A percentile compares a stretch with the other conserved stretches of the same genome.
Evolutionary conservation across 2,113 vertebrate genomes (phyloP).

Genomic region (Campylomormyrus numenius): DNA sequence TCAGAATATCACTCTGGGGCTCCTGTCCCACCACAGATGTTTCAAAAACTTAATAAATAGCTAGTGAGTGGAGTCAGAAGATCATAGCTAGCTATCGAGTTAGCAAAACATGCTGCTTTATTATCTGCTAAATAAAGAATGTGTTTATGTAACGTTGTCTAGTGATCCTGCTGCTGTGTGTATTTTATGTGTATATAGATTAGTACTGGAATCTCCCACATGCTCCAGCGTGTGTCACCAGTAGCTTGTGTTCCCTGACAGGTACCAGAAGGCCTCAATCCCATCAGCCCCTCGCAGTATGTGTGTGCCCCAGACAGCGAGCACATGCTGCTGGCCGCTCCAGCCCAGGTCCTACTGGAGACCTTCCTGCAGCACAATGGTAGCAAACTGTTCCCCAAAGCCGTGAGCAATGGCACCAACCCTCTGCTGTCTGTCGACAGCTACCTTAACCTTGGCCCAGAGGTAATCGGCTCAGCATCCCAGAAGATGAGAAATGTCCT

Average conservation of each 20-base stretch:
- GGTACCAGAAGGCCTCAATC: constrained; percentile 70
- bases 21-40: not conserved
- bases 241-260: constrained; percentile 37
- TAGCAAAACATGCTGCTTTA: not conserved
- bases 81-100: not conserved
- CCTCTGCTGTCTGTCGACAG: constrained; percentile 88
- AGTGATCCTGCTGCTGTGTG: not conserved
- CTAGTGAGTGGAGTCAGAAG: not conserved
- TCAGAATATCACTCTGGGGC: not conserved
- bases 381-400: constrained; percentile 86
- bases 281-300: constrained; percentile 80
- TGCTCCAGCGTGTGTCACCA: not conserved
- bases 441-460: constrained; percentile 87
- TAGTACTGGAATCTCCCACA: too few relatives aligned
- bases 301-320: constrained; percentile 95
- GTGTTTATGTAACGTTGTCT: not conserved
- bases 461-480: constrained; percentile 61
- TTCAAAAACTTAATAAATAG: not conserved
- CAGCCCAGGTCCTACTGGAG: constrained; percentile 89
- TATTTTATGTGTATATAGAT: too few relatives aligned
- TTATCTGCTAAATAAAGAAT: not conserved
- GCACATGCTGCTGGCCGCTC: constrained; percentile 83
- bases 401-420: constrained; percentile 76
- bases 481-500: not conserved
- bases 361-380: constrained; percentile 88